These are phyloP conservation scores for Oenanthe oenanthe DNA, from an alignment of 2,113 vertebrate species.

Conservation along the genomic window DNA sequence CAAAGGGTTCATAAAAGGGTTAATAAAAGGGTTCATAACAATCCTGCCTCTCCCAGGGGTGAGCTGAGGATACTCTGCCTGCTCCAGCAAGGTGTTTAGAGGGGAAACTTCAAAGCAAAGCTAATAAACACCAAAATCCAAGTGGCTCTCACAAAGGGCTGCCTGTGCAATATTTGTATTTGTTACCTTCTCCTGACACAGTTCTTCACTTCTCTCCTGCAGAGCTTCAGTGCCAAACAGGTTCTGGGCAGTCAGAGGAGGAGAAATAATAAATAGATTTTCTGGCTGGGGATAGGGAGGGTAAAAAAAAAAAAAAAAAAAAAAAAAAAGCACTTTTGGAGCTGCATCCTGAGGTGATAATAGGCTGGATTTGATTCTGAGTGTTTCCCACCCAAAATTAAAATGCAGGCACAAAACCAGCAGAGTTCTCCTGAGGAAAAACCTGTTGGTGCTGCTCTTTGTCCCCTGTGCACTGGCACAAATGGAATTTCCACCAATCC, in stretches of 20 bases:
- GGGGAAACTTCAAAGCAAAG: conserved; percentile 30
- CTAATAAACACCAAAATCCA: background rate
- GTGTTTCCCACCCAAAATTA: background rate
- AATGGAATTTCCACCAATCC: background rate
- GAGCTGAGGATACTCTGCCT: background rate
- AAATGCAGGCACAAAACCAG: fast-evolving
- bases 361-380: background rate
- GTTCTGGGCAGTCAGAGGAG: background rate
- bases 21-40: background rate
- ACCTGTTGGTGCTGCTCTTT: background rate
- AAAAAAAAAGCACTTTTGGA: background rate
- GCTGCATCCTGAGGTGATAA: background rate
- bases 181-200: background rate
- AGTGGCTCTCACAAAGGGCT: background rate
- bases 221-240: background rate
- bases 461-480: fast-evolving
- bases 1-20: background rate
- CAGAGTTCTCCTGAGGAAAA: background rate
- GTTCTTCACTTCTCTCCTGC: background rate
- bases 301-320: background rate
- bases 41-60: background rate
- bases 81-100: background rate
- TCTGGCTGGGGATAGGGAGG: background rate
- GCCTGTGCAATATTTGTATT: background rate
- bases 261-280: background rate